Conservation (phyloP, 2,888 invertebrate genomes). For the Dicyrtomina minuta region DNA sequence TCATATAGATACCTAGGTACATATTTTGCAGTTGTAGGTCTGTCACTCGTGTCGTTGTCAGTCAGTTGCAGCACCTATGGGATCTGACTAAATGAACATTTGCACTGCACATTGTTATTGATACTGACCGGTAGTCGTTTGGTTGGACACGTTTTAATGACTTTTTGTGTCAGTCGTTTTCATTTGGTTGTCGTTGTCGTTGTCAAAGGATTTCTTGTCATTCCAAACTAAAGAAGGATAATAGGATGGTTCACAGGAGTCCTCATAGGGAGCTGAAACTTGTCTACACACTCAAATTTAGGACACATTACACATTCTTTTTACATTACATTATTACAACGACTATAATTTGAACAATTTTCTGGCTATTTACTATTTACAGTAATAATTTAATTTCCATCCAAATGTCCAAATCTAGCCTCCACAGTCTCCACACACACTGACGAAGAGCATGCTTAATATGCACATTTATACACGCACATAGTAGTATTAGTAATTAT, state of each 20-base stretch:
- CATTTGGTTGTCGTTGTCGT: background rate
- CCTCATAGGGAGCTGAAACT: background rate
- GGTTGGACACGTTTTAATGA: constrained; percentile 32
- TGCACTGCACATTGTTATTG: background rate
- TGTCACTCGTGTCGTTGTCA: constrained; percentile 8
- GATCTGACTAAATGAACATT: constrained; percentile 8
- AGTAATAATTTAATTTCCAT: too few relatives aligned
- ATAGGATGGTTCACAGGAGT: constrained; percentile 17
- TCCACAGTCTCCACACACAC: too few relatives aligned
- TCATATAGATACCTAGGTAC: too few relatives aligned
- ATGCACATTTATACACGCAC: too few relatives aligned
- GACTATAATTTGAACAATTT: too few relatives aligned
- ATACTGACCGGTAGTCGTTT: constrained; percentile 8
- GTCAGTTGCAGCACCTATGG: constrained; percentile 17
- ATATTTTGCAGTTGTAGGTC: too few relatives aligned
- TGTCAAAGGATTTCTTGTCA: background rate
- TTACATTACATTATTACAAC: too few relatives aligned
- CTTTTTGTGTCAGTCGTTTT: constrained; percentile 29
- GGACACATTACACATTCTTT: too few relatives aligned
- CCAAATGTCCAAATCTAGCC: too few relatives aligned
- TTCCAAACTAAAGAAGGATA: background rate
- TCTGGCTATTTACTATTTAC: too few relatives aligned
- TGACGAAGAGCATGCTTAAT: background rate
- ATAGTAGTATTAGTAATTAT: too few relatives aligned
- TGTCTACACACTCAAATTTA: too few relatives aligned